Percentiles rank a stretch among this genome's conserved stretches.
Conservation (phyloP, 2,797 vertebrate genomes). For the Artibeus jamaicensis region DNA sequence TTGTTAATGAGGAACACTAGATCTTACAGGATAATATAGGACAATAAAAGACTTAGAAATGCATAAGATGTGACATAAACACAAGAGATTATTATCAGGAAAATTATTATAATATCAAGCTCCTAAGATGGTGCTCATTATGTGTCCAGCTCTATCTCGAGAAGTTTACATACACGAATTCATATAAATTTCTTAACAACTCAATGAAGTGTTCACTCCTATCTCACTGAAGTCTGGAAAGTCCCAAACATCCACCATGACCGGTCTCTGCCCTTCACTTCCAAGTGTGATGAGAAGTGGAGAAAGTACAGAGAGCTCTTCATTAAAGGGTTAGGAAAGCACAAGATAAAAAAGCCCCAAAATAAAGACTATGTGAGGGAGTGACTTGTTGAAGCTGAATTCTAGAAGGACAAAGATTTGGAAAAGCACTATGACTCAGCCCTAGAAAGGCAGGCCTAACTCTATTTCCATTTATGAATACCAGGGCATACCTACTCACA, state of each 20-base stretch:
- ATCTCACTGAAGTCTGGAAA: background rate
- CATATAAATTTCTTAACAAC: background rate
- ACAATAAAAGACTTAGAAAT: background rate
- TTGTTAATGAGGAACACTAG: background rate
- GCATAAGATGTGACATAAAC: background rate
- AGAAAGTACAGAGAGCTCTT: background rate
- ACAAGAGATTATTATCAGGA: background rate
- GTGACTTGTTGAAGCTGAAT: background rate
- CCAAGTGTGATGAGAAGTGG: background rate
- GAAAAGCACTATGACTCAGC: background rate
- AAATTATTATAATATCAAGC: background rate
- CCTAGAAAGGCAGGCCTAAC: background rate
- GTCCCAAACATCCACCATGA: background rate
- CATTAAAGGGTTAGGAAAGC: background rate
- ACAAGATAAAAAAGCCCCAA: background rate
- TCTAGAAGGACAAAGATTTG: background rate
- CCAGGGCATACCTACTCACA: background rate
- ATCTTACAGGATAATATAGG: background rate
- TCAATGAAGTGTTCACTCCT: background rate
- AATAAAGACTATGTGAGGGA: background rate
- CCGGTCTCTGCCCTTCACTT: background rate
- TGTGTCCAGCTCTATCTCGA: background rate
- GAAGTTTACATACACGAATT: background rate
- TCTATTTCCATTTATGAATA: background rate
- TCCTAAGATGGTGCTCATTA: background rate